Base-by-base conservation (phyloP, 1,140 invertebrate genomes). In the Zaprionus capensis region DNA sequence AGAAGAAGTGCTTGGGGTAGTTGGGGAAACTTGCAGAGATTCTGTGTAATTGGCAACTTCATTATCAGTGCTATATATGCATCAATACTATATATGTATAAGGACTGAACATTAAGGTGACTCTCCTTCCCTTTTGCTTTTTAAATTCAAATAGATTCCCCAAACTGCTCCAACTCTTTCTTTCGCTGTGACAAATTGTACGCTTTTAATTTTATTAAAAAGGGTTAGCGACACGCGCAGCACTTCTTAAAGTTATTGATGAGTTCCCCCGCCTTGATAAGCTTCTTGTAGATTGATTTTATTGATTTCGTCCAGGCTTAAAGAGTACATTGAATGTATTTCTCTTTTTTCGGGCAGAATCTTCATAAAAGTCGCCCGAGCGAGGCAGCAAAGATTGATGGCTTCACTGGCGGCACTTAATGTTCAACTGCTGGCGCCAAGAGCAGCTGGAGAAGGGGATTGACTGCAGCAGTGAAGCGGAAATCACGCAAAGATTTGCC, bases 401-500 rank as follows among this genome's bases (percentile, higher is more conserved):
- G 76, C 69, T 79, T 53, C 69, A 69, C 34, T 74, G 71, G 71
- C 71, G 71, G 62, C 75, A 77, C 70, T 73, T 73, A 77, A 77
- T 74, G 75, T 62, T 49, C 46, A 46, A 55, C 56, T 57, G 28
- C 56, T 76, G 65, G 77, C 46, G 55, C 66, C 38, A 36, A 51
- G 6, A 44, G 41, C n/a, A 17, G n/a, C 5, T 7, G 41, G 1
- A 44, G 41, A 7, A 17, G 46, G 49, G 49, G 28, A 38, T 24
- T 58, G 20, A 64, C 73, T 80, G 62, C 66, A 65, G 64, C 74
- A 76, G 46, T 88, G 64, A 88, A 84, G 84, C 85, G 85, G 74
- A 88, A 88, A 88, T 88, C 84, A 90, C 84, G 84, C 81, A 88
- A 85, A 85, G 78, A 85, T 82, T 74, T 90, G 66, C 67, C 72